Evolutionary conservation across 2,888 invertebrate genomes (phyloP), one percentile per base, ranked within the genome.

Genomic region (Eupeodes latifasciatus): DNA sequence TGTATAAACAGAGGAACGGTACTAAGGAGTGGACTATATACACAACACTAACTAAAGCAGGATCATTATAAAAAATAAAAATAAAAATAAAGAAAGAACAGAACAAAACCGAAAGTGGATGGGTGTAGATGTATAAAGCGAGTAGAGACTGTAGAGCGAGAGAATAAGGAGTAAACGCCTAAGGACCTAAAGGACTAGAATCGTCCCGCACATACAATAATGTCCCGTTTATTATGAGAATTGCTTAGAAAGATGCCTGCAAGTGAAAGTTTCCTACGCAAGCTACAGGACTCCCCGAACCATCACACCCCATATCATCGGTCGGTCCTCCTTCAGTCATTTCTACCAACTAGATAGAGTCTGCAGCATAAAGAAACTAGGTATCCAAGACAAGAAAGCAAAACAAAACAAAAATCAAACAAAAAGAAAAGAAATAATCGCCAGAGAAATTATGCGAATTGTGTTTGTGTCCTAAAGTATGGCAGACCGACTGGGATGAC

Each of bases 361-460:
- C 62, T 77, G 69, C 47, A 34, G 61, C 72, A 61, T 51, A 78
- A 76, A 81, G 67, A 61, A 76, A 66, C 64, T 81, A 34, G 59
- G 59, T 59, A 74, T 12, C n/a, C n/a, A 71, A 51, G 19, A 27
- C 51, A 27, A 16, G 53, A 16, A n/a, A 59, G 53, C 27, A 27
- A 27, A 27, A 27, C 27, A 44, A 7, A 49, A 9, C 51, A 34
- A 67, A 27, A 55, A 71, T 40, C 40, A 71, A 57, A 11, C 12
- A n/a, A 71, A 10, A 49, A 59, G 49, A 75, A 74, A 69, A 69
- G 62, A 82, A 74, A 86, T 82, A 82, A 86, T 86, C 85, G 85
- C 78, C 55, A 64, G 53, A 78, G 62, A 86, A 86, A 86, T 86
- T 86, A 86, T 86, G 85, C 82, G 85, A 82, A 86, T 77, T 81